These are phyloP conservation scores for Stichodactyla mertensii DNA, from an alignment of 64 coral and sea anemone genomes.

Conservation along the genomic window DNA sequence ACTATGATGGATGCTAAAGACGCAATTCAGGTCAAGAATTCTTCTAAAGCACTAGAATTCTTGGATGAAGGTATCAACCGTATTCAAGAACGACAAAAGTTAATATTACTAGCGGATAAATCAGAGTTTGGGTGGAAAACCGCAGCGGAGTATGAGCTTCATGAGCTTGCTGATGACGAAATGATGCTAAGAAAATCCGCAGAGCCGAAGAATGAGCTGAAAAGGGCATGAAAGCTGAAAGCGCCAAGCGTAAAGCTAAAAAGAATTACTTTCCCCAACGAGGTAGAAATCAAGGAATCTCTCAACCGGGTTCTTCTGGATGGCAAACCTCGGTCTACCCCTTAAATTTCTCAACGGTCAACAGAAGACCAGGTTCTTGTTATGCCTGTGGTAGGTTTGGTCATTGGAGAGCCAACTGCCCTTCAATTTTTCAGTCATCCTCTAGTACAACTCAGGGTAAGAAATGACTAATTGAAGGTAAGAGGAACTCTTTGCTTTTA, in stretches of 20 bases:
- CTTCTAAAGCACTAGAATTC: neutral
- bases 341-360: neutral
- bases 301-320: neutral
- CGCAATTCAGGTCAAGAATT: neutral
- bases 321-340: neutral
- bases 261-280: neutral
- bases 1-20: neutral
- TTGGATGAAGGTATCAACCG: slow-evolving; percentile 32
- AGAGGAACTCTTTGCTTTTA: no score
- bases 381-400: slow-evolving; percentile 50
- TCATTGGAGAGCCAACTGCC: slow-evolving; percentile 42
- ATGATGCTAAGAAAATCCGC: slow-evolving; percentile 38
- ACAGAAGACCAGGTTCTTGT: slow-evolving; percentile 38
- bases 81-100: slow-evolving; percentile 35
- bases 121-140: slow-evolving; percentile 49
- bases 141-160: slow-evolving; percentile 21
- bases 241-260: slow-evolving; percentile 22
- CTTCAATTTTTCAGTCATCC: neutral
- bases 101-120: slow-evolving; percentile 44
- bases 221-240: slow-evolving; percentile 23
- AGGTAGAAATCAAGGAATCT: slow-evolving; percentile 3
- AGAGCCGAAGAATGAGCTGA: slow-evolving; percentile 45
- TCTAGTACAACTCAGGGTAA: neutral
- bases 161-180: slow-evolving; percentile 26
- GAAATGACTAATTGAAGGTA: no score